Percentiles rank a stretch among this genome's conserved stretches.
phyloP scores from a whole-genome alignment of 2,888 invertebrate genomes.

The Torymus auratus region DNA sequence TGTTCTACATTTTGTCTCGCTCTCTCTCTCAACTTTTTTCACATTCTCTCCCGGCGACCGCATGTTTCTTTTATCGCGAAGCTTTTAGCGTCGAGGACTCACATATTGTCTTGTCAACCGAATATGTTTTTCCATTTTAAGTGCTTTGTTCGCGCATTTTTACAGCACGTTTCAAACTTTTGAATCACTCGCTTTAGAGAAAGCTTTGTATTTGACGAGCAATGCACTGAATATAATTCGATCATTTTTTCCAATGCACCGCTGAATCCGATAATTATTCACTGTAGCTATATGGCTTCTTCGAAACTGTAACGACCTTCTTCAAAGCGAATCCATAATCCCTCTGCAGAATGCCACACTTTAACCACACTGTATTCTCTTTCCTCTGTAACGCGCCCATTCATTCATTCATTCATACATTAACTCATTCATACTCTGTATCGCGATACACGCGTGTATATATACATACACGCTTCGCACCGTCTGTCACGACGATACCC shows the following conservation, averaged over 20 bases:
- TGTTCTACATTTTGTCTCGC: not conserved
- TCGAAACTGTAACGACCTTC: not conserved
- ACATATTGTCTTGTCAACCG: no score
- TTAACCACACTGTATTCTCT: conserved; percentile 33
- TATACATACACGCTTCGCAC: no score
- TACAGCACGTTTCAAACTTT: no score
- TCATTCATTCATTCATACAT: conserved; percentile 8
- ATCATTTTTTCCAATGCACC: no score
- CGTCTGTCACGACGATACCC: not conserved
- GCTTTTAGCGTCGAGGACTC: no score
- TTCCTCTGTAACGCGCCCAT: conserved; percentile 24
- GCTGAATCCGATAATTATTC: no score
- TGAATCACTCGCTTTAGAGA: no score
- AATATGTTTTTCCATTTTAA: no score
- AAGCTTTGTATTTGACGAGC: no score
- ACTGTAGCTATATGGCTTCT: not conserved
- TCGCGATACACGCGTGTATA: not conserved
- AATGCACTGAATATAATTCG: no score
- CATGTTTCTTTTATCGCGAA: no score
- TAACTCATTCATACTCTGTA: not conserved
- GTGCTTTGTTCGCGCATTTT: no score
- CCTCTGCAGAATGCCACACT: not conserved
- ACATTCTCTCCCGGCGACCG: not conserved
- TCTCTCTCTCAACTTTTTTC: not conserved
- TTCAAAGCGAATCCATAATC: not conserved